Evolutionary conservation across 1,140 invertebrate genomes (phyloP).

Genomic region (Papilio dardanus): DNA sequence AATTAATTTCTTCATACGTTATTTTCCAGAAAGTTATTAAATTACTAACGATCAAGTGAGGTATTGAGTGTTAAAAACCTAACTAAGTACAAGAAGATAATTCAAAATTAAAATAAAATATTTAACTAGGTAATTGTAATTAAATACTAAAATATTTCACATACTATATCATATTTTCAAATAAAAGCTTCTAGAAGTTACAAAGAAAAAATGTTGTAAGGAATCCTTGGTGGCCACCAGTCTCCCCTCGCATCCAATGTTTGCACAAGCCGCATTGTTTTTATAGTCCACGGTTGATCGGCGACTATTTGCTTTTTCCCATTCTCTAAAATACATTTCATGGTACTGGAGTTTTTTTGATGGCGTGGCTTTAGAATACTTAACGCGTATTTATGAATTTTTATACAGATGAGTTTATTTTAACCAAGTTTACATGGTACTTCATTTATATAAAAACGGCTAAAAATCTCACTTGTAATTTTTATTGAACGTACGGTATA

Average conservation of each 20-base stretch:
- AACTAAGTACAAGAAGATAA: too few relatives aligned
- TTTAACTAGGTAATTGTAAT: too few relatives aligned
- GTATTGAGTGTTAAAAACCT: too few relatives aligned
- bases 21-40: too few relatives aligned
- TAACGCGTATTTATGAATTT: constrained; percentile 8
- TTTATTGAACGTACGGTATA: too few relatives aligned
- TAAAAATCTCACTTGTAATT: too few relatives aligned
- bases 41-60: too few relatives aligned
- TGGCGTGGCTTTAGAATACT: not conserved
- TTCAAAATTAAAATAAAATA: too few relatives aligned
- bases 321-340: constrained; percentile 51
- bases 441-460: too few relatives aligned
- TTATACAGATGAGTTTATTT: not conserved
- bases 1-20: too few relatives aligned
- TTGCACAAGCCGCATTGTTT: constrained; percentile 44
- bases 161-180: not conserved
- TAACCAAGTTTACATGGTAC: not conserved
- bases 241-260: not conserved
- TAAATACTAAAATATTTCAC: not conserved
- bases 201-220: not conserved
- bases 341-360: constrained; percentile 3
- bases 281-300: constrained; percentile 48
- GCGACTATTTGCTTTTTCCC: constrained; percentile 48
- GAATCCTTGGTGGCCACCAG: not conserved
- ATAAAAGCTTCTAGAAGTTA: not conserved